Evolutionary conservation across 2,888 invertebrate genomes (phyloP).

Genomic region (Macroteleia sp.): DNA sequence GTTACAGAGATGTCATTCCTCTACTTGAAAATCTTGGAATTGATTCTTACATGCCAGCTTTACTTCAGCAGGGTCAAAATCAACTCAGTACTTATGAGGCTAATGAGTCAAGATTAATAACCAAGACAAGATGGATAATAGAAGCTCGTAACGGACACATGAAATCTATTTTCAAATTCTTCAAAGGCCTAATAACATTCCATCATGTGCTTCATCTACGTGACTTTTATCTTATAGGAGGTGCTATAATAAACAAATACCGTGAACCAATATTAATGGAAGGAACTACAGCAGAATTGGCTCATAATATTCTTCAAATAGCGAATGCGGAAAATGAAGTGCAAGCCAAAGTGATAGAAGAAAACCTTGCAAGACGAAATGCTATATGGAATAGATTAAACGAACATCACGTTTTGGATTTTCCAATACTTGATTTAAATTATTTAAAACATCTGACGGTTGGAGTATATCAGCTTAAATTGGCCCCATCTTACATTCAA

Average conservation of each 20-base stretch:
- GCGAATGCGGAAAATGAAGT: conserved; percentile 16
- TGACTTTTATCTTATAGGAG: no score
- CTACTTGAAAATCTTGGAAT: no score
- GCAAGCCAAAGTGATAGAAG: conserved; percentile 37
- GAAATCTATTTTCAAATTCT: no score
- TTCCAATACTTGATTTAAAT: conserved; percentile 30
- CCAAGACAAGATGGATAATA: no score
- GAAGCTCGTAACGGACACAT: no score
- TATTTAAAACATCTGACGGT: conserved; percentile 41
- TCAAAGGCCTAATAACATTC: conserved; percentile 1
- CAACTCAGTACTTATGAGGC: no score
- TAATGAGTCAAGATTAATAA: no score
- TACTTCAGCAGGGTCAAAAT: no score
- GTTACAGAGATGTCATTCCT: no score
- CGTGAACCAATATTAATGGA: conserved; percentile 15
- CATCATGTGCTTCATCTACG: no score
- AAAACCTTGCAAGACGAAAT: conserved; percentile 39
- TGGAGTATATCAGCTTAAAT: conserved; percentile 41
- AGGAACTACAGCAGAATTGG: conserved; percentile 29
- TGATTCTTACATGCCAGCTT: no score
- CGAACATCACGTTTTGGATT: conserved; percentile 27
- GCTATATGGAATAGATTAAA: conserved; percentile 24
- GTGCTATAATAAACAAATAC: no score
- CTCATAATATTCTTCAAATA: conserved; percentile 21
- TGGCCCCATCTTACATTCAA: conserved; percentile 40